Conservation (phyloP, 2,888 invertebrate species). For the Chorisops tibialis region DNA sequence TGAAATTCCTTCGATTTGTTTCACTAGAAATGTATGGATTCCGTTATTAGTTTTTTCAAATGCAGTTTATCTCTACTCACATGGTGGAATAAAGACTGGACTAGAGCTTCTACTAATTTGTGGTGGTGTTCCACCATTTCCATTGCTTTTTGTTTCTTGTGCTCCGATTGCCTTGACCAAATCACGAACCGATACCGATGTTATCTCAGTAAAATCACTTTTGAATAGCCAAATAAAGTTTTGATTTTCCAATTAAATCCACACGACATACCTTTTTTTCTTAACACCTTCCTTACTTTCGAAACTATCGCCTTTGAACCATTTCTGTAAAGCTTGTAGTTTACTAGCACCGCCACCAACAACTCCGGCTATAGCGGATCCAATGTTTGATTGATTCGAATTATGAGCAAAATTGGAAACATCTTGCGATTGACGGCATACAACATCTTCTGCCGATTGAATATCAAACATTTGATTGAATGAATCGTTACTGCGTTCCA, state of each 20-base stretch:
- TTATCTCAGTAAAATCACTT: slow-evolving; percentile 53
- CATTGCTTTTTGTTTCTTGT: slow-evolving; percentile 69
- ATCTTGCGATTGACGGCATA: slow-evolving; percentile 21
- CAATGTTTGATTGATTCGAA: slow-evolving; percentile 44
- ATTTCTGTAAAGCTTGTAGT: slow-evolving; percentile 51
- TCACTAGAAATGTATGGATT: slow-evolving; percentile 20
- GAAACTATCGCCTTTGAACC: slow-evolving; percentile 51
- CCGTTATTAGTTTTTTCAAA: not conserved
- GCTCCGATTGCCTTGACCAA: slow-evolving; percentile 67
- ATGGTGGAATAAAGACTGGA: slow-evolving; percentile 59
- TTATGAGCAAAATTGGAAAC: slow-evolving; percentile 32
- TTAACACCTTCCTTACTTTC: slow-evolving; percentile 39
- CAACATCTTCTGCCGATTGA: slow-evolving; percentile 27
- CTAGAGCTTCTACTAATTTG: slow-evolving; percentile 59
- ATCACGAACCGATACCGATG: slow-evolving; percentile 63
- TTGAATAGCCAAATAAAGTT: not conserved
- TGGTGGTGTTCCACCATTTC: slow-evolving; percentile 70
- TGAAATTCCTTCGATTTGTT: slow-evolving; percentile 26
- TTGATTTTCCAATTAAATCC: not conserved
- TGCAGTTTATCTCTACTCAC: slow-evolving; percentile 44
- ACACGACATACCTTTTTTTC: slow-evolving; percentile 32
- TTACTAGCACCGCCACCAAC: slow-evolving; percentile 52
- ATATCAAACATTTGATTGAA: slow-evolving; percentile 26
- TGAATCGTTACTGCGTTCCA: slow-evolving; percentile 14
- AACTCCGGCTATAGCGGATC: slow-evolving; percentile 51